These are phyloP conservation scores for Drosophila nannoptera DNA, from an alignment of 1,140 invertebrate species.

Conservation along the genomic window DNA sequence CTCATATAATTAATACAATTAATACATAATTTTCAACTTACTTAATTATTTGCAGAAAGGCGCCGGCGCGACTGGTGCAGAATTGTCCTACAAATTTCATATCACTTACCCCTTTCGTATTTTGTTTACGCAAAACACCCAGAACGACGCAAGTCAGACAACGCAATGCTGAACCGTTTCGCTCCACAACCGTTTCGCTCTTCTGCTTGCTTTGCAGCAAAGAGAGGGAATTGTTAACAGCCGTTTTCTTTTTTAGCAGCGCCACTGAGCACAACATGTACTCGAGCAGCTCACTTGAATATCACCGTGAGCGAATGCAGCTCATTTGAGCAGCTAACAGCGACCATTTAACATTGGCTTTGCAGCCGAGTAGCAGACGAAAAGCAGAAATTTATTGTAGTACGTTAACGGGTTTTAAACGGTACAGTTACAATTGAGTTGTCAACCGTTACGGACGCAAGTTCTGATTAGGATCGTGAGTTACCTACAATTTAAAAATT, in stretches of 20 bases:
- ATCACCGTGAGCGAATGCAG: constrained; percentile 10
- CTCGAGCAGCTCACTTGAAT: constrained; percentile 29
- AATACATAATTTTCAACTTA: neutral
- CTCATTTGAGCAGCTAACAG: constrained; percentile 35
- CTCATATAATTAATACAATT: constrained; percentile 1
- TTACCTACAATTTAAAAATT: constrained; percentile 39
- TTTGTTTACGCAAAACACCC: constrained; percentile 22
- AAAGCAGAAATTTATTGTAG: constrained; percentile 42
- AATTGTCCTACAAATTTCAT: constrained; percentile 8
- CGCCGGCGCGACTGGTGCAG: constrained; percentile 57
- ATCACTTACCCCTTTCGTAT: constrained; percentile 1
- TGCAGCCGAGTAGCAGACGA: constrained; percentile 33
- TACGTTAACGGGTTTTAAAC: constrained; percentile 49
- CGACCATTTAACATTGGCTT: constrained; percentile 28
- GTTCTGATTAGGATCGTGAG: constrained; percentile 70
- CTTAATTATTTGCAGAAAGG: constrained; percentile 13
- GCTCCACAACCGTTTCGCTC: constrained; percentile 29
- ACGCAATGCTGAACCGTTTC: constrained; percentile 32
- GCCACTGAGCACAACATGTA: constrained; percentile 4
- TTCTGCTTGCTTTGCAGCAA: constrained; percentile 19
- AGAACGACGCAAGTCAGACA: constrained; percentile 5
- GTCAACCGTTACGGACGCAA: constrained; percentile 74
- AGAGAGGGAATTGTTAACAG: constrained; percentile 18
- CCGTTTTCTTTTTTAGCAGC: constrained; percentile 22
- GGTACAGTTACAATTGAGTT: constrained; percentile 65